Evolutionary conservation across 2,888 invertebrate species (phyloP).

Genomic region (Parnassius smintheus): DNA sequence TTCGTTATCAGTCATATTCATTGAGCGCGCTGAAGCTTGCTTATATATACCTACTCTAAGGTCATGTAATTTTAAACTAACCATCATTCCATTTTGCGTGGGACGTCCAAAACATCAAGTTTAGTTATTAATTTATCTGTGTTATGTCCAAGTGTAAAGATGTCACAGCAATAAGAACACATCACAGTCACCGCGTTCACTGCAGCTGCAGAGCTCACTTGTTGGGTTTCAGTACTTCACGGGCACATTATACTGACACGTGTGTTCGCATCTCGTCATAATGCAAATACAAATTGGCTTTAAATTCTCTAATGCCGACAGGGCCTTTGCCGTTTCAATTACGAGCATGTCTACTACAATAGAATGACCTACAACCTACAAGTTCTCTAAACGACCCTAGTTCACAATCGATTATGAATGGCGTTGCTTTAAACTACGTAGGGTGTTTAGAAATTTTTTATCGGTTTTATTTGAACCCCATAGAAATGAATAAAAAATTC

Average conservation of each 20-base stretch:
- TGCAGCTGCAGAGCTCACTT: constrained; percentile 21
- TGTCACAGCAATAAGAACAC: constrained; percentile 8
- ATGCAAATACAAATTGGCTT: constrained; percentile 56
- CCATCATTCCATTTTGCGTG: too few species aligned
- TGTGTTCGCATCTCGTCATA: constrained; percentile 32
- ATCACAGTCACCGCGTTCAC: not conserved
- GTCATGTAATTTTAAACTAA: too few species aligned
- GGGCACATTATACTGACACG: constrained; percentile 9
- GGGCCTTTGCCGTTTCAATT: not conserved
- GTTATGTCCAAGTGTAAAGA: not conserved
- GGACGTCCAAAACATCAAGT: too few species aligned
- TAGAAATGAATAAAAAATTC: too few species aligned
- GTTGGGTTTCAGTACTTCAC: constrained; percentile 10
- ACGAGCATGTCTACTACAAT: constrained; percentile 24
- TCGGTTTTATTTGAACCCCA: too few species aligned
- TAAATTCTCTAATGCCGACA: constrained; percentile 50
- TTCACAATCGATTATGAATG: too few species aligned
- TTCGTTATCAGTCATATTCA: not conserved
- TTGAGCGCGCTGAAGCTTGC: too few species aligned
- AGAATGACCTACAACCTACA: not conserved
- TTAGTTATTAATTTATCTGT: too few species aligned
- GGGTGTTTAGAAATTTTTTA: too few species aligned
- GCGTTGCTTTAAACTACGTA: too few species aligned
- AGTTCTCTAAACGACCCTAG: too few species aligned
- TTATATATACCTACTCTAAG: too few species aligned